Evolutionary conservation across 2,888 invertebrate genomes (phyloP).

Genomic region (Tetragnatha montana): DNA sequence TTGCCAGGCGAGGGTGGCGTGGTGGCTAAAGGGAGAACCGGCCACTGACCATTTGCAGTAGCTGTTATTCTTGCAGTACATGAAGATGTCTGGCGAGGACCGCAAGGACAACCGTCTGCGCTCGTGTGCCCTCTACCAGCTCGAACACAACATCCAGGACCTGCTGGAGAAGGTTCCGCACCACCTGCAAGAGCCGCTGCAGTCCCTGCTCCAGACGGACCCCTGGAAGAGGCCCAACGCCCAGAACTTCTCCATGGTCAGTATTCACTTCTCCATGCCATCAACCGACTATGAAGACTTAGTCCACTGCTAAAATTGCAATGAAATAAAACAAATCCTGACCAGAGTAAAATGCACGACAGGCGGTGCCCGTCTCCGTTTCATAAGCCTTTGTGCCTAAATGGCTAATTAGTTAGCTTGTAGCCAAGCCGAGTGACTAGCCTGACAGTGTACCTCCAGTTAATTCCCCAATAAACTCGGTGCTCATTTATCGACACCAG

Average conservation of each 20-base stretch:
- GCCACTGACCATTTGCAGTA: conserved; percentile 51
- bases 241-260: conserved; percentile 92
- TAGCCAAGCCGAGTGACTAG: no score
- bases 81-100: conserved; percentile 63
- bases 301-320: no score
- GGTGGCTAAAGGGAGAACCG: neutral
- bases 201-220: conserved; percentile 87
- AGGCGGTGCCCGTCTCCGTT: no score
- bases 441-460: no score
- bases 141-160: conserved; percentile 87
- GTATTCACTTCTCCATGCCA: no score
- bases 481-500: no score
- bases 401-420: no score
- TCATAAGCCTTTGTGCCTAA: no score
- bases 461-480: no score
- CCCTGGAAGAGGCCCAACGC: conserved; percentile 91
- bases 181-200: conserved; percentile 90
- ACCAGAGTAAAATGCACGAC: no score
- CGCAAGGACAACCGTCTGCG: conserved; percentile 58
- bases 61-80: conserved; percentile 67
- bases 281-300: no score
- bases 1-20: neutral
- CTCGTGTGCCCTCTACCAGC: conserved; percentile 78
- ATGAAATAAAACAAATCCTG: no score
- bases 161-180: conserved; percentile 87